Evolutionary conservation across 2,888 invertebrate genomes (phyloP).

Genomic region (Malthinus flaveolus): DNA sequence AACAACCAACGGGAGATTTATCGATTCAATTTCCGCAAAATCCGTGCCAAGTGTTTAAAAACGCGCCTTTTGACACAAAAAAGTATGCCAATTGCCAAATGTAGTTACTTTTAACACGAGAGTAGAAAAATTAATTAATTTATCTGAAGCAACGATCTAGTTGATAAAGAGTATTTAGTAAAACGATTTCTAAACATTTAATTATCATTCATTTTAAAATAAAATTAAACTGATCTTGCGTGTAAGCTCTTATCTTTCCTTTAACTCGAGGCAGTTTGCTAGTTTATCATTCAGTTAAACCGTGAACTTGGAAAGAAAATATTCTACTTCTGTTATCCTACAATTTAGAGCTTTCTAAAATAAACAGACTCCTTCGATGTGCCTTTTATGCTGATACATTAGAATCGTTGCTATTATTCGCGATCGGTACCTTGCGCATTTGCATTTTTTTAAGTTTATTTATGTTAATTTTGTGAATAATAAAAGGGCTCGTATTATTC

Average conservation of each 20-base stretch:
- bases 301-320: conserved; percentile 21
- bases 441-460: too few species aligned
- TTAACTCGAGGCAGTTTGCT: conserved; percentile 8
- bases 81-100: too few species aligned
- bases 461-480: too few species aligned
- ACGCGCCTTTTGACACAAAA: too few species aligned
- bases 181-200: conserved; percentile 16
- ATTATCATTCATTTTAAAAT: conserved; percentile 16
- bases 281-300: conserved; percentile 19
- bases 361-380: conserved; percentile 16
- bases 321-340: conserved; percentile 20
- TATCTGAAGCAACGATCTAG: too few species aligned
- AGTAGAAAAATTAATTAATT: too few species aligned
- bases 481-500: too few species aligned
- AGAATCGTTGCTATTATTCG: conserved; percentile 9
- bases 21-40: too few species aligned
- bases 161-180: neutral
- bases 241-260: conserved; percentile 21
- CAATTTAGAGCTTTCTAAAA: neutral
- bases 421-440: too few species aligned
- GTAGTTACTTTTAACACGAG: too few species aligned
- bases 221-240: conserved; percentile 20
- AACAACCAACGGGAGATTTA: too few species aligned
- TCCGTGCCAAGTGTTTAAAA: too few species aligned
- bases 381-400: conserved; percentile 22